Base-by-base conservation (phyloP, 2,888 invertebrate species). In the Oscheius sp. region DNA sequence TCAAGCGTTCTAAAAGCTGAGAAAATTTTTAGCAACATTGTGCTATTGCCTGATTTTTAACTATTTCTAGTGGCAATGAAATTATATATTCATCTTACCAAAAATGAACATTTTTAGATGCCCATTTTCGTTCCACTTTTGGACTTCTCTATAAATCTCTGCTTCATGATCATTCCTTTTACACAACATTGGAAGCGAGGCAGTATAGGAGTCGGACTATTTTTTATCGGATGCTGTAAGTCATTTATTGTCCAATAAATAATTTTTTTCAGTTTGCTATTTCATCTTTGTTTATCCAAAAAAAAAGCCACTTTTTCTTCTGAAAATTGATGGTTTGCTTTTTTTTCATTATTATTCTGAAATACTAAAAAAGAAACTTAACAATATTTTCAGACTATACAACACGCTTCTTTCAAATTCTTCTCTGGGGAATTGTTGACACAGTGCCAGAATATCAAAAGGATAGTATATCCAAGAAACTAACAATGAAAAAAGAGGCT, bases 381-480 rank as follows among this genome's bases (percentile, higher is more conserved):
- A 20, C 12, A 8, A 2, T 12, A 61, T 44, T 36, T 44, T 67
- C 65, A 75, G 75, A 56, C 32, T 45, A 65, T 45, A 54, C 64
- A 14, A 77, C 76, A 0, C 38, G 62, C 12, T 26, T 74, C 12
- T 74, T 67, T n/a, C 76, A 77, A 50, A 70, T 71, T n/a, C 51
- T 77, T 3, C 70, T 72, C 28, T 76, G 76, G 76, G 67, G 72
- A 30, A 62, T 76, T 6, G 72, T 74, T 26, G 76, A 76, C 30
- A 32, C 17, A 2, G 61, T 44, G 4, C 67, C 67, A 8, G 51
- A 67, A 32, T 49, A 57, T 28, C 45, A 59, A 22, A 57, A 45
- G 59, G 54, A 38, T 12, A 20, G 6, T 50, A n/a, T n/a, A n/a
- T 12, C 30, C 6, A 54, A 54, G 33, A 20, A n/a, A 6, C 28